Base-by-base conservation (phyloP, 2,888 invertebrate genomes). In the Trichopria drosophilae region DNA sequence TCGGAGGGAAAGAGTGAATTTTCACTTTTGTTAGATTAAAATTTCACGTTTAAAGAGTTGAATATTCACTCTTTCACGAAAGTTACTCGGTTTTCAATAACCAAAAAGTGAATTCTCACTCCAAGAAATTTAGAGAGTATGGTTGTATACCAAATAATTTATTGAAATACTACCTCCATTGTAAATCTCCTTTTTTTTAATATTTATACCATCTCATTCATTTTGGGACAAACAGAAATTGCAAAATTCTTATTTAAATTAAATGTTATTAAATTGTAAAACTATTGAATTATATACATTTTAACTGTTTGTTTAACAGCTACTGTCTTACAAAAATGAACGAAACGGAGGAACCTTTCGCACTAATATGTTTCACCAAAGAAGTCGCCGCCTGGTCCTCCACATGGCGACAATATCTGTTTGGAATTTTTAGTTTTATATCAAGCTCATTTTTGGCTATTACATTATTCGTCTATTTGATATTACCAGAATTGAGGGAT, bases 401-500 rank as follows among this genome's bases (percentile, higher is more conserved):
- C n/a, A 31, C n/a, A 12, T 69, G 67, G 69, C 60, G 61, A 22
- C 43, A 49, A 26, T 39, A 42, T 6, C 15, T 68, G 1, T 61
- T 67, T 45, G 67, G 69, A 7, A 42, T 55, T 16, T 58, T 66
- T 19, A 60, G 64, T 46, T 72, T 81, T 2, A 69, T 81, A n/a
- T 84, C 84, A 1, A 79, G 82, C 1, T 61, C 80, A 16, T 86
- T 85, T 62, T 75, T 86, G 0, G 60, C 81, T 6, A 65, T 79
- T 7, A 86, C 87, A 0, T 73, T 85, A 22, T 67, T 78, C 1
- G 80, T 86, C 3, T 87, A 87, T 68, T 67, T 76, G 34, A 76
- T 79, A 37, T 69, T 86, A 18, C 84, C 85, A 5, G 81, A 82
- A 65, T 71, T 87, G 64, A 78, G 85, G 42, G 82, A 82, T 51